phyloP scores from a whole-genome alignment of 2,797 vertebrate species.

The Lepus townsendii region DNA sequence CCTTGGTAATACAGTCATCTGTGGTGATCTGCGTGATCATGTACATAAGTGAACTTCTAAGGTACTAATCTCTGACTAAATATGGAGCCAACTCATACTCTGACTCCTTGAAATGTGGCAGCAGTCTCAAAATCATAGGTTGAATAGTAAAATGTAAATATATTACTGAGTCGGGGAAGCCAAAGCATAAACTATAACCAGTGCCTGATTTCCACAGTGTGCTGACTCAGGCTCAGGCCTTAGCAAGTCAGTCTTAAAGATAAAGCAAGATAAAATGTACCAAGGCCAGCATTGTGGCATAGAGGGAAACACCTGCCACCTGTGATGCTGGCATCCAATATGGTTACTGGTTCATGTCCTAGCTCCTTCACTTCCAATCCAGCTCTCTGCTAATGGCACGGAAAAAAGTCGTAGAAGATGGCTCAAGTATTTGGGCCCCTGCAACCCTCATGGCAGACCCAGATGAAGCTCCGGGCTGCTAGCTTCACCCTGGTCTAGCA shows the following conservation, averaged over 20 bases:
- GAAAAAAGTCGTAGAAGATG: too few species aligned
- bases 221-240: neutral
- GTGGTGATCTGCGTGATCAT: too few species aligned
- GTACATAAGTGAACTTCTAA: neutral
- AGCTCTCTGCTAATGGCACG: too few species aligned
- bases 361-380: too few species aligned
- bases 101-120: neutral
- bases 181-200: neutral
- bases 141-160: neutral
- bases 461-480: too few species aligned
- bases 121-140: neutral
- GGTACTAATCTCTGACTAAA: neutral
- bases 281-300: too few species aligned
- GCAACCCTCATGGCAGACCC: too few species aligned
- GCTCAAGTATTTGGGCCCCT: too few species aligned
- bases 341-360: too few species aligned
- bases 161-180: neutral
- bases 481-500: too few species aligned
- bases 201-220: neutral
- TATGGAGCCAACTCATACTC: neutral
- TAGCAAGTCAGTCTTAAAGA: neutral
- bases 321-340: too few species aligned
- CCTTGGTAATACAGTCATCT: neutral
- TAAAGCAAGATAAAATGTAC: neutral
- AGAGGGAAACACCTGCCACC: too few species aligned